Evolutionary conservation across 2,797 vertebrate species (phyloP), one percentile per base, ranked within the genome.

Genomic region (Adrianichthys oophorus): DNA sequence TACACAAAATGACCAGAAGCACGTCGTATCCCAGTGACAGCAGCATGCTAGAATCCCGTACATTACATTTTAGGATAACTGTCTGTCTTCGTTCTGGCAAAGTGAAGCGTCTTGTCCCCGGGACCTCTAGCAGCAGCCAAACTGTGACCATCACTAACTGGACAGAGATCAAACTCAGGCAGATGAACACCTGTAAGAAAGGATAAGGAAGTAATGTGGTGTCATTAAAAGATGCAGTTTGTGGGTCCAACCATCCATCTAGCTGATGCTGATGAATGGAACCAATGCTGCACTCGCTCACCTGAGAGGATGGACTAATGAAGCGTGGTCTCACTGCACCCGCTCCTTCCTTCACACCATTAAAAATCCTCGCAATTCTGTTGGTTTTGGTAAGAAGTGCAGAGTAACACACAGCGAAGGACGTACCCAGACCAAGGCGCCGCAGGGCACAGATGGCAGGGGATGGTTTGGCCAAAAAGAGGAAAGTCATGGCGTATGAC

Each of bases 341-440:
- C 1, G 86, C 89, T 7, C 95, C 95, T 0, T 98, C 97, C 90
- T 96, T 98, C 48, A 99, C 96, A 0, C 96, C 96, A 0, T 89
- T 94, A 56, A 99, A 99, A 88, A 99, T 98, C 48, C 98, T 93
- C 67, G 97, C 95, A 0, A 99, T 99, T 77, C 98, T 94, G 91
- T 99, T 99, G 42, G 98, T 99, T 90, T 99, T 99, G 69, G 98
- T 99, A 68, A 99, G 93, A 41, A 99, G 93, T 56, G 98, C 97
- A 0, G 97, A 95, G 78, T 99, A 99, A 89, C 98, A 99, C 75
- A 98, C 92, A 7, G 97, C 96, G 0, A 99, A 99, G 6, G 98
- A 99, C 0, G 96, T 98, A 50, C 97, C 96, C 32, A 99, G 85
- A 37, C 96, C 96, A 17, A 99, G 79, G 2, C 98, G 94, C 0